Evolutionary conservation across 64 coral and sea anemone genomes (phyloP).

Genomic region (Platygyra sinensis): DNA sequence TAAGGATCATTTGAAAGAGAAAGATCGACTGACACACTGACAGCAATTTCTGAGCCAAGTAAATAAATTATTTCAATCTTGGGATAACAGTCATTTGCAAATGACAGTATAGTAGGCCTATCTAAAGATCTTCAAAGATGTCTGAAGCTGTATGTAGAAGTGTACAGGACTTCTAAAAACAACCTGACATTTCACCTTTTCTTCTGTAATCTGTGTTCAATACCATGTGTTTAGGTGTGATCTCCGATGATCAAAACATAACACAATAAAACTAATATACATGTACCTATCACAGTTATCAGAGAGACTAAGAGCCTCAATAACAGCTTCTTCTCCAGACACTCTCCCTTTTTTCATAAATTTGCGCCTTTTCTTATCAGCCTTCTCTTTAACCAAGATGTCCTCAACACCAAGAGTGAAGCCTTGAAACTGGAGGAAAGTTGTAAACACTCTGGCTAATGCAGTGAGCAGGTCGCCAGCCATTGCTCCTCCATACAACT

Average conservation of each 20-base stretch:
- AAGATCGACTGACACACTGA: no score
- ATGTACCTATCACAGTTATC: constrained; percentile 67
- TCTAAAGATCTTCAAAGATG: background rate
- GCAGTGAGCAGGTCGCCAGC: constrained; percentile 81
- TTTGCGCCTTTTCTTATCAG: constrained; percentile 80
- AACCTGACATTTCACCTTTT: no score
- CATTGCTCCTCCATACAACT: constrained; percentile 92
- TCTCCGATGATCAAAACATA: background rate
- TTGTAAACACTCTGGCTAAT: constrained; percentile 87
- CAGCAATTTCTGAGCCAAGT: no score
- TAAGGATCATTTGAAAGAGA: no score
- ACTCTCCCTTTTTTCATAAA: constrained; percentile 77
- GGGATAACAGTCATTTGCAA: no score
- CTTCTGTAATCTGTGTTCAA: no score
- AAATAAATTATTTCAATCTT: no score
- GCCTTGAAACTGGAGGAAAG: constrained; percentile 92
- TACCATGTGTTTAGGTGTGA: no score
- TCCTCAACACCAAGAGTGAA: constrained; percentile 97
- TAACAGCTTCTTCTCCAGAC: constrained; percentile 70
- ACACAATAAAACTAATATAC: constrained; percentile 23
- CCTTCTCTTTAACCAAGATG: constrained; percentile 76
- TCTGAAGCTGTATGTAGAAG: background rate
- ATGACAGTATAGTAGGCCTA: no score
- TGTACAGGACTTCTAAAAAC: background rate
- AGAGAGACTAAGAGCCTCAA: constrained; percentile 68